Conservation (phyloP, 2,113 vertebrate genomes). For the Apaloderma vittatum region DNA sequence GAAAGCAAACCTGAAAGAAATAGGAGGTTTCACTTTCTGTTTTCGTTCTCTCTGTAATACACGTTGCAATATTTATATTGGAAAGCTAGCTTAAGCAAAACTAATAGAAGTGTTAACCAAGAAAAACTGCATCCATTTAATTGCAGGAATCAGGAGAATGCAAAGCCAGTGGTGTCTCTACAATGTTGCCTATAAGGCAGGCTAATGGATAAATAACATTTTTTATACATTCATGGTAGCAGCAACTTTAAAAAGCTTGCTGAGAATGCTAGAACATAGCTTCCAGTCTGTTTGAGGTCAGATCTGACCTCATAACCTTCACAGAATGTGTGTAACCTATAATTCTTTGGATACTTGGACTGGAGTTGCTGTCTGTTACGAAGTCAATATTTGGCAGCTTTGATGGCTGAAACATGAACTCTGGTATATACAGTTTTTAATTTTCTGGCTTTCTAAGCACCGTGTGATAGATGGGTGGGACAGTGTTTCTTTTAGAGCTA, state of each 20-base stretch:
- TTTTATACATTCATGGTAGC: not conserved
- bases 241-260: not conserved
- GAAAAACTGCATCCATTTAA: not conserved
- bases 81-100: not conserved
- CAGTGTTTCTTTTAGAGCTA: not conserved
- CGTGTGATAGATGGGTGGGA: not conserved
- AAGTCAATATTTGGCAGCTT: conserved; percentile 8
- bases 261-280: accelerated
- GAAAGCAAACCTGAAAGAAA: not conserved
- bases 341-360: not conserved
- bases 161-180: not conserved
- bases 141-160: not conserved
- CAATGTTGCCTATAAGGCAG: accelerated
- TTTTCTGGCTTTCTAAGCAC: not conserved
- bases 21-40: not conserved
- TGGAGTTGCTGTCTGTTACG: not conserved
- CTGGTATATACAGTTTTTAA: not conserved
- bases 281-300: not conserved
- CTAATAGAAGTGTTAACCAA: too few species aligned
- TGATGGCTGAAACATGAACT: conserved; percentile 12
- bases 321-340: accelerated
- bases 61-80: not conserved
- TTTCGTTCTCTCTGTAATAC: not conserved
- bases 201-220: accelerated
- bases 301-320: not conserved